Percentiles rank a stretch among this genome's conserved stretches.
Evolutionary conservation across 2,888 invertebrate genomes (phyloP).

Genomic region (Cosmia trapezina): DNA sequence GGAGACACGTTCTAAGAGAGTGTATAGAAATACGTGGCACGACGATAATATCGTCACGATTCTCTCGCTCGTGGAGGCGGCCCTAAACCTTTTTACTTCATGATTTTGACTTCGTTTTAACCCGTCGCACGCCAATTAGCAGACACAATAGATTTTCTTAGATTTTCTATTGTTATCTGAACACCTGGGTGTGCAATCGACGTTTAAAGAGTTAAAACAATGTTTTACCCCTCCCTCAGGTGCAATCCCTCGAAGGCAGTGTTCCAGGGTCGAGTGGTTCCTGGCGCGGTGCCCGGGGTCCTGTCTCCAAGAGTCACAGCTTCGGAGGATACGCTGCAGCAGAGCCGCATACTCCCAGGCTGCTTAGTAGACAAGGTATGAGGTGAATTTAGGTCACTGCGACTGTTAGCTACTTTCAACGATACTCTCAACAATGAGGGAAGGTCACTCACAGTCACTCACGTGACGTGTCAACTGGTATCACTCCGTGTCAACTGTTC

Average conservation of each 20-base stretch:
- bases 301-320: conserved; percentile 93
- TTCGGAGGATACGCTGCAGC: conserved; percentile 94
- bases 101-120: no score
- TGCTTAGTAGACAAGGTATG: conserved; percentile 94
- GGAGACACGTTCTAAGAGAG: no score
- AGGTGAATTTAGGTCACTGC: background rate
- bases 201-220: no score
- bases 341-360: conserved; percentile 91
- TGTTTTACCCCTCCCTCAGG: conserved; percentile 82
- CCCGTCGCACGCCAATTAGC: no score
- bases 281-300: conserved; percentile 75
- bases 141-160: no score
- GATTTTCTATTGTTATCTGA: no score
- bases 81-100: no score
- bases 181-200: no score
- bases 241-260: conserved; percentile 90
- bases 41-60: no score
- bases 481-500: no score
- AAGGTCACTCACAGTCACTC: background rate
- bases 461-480: background rate
- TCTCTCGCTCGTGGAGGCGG: no score
- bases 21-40: no score
- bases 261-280: conserved; percentile 41
- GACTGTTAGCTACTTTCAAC: background rate
- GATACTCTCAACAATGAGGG: background rate